Evolutionary conservation across 2,797 vertebrate genomes (phyloP), one percentile per base, ranked within the genome.

Genomic region (Lepidocolaptes lacrymiger): DNA sequence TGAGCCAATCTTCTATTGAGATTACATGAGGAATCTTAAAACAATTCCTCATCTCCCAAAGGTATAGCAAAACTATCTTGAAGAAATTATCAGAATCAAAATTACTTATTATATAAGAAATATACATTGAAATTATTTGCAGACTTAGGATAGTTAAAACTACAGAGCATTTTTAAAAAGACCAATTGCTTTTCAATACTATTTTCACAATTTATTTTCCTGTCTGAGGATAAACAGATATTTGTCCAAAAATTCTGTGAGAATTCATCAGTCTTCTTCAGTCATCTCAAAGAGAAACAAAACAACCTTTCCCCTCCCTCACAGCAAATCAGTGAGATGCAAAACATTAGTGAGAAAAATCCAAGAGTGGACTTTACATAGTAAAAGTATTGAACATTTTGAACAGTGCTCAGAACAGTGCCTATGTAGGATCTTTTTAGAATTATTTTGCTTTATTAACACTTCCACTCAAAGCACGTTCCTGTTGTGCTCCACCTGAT

Each of bases 351-450:
- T n/a, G 55, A 30, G 14, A 87, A 89, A 78, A 72, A 43, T 9
- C 1, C 0, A 81, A 24, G 1, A 48, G 23, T 22, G 22, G 6
- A 27, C 67, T 61, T 85, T 73, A 14, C 10, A 32, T 21, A 54
- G 46, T 43, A 49, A 67, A 61, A n/a, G n/a, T n/a, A n/a, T 73
- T 54, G 61, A 28, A 46, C 41, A 61, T 54, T 85, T 73, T 48
- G 67, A 67, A 73, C 5, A 61, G 4, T 24, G 30, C 21, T 58
- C 46, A 69, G 18, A 63, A 79, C 5, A 34, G 19, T 54, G 26
- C 26, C 48, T 23, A 23, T 10, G 5, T 18, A 80, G 23, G 14
- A 22, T 12, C 27, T 52, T 22, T 62, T 32, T 0, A 0, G 79
- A 52, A 49, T 41, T 69, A 14, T 69, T 74, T 69, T 76, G 5